Percentiles rank a stretch among this genome's conserved stretches.
These are phyloP conservation scores for Tetramorium simillimum DNA, from an alignment of 1,140 invertebrate genomes.

Conservation along the genomic window DNA sequence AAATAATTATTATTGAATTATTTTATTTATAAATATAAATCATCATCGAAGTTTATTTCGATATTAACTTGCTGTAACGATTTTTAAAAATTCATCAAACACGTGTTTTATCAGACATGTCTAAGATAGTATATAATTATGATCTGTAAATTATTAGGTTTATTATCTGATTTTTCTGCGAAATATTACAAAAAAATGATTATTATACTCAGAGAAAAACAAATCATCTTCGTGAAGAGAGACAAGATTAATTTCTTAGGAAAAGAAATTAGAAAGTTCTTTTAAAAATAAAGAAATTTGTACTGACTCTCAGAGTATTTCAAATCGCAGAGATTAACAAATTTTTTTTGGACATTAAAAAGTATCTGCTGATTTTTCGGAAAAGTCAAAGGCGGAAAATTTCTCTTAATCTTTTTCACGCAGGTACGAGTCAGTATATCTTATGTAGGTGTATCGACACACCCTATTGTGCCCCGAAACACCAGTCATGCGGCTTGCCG, in stretches of 20 bases:
- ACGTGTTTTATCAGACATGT: not conserved
- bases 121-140: not conserved
- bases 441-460: conserved; percentile 49
- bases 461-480: conserved; percentile 72
- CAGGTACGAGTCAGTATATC: not conserved
- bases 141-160: not conserved
- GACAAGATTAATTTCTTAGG: not conserved
- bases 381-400: not conserved
- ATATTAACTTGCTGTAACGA: not conserved
- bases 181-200: not conserved
- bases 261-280: not conserved
- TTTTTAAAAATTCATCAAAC: not conserved
- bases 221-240: not conserved
- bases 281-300: not conserved
- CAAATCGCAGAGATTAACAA: not conserved
- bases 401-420: not conserved
- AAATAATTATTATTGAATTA: not conserved
- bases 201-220: not conserved
- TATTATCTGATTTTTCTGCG: not conserved
- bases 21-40: not conserved
- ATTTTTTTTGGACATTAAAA: not conserved
- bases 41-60: not conserved
- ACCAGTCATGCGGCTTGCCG: conserved; percentile 71
- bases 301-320: not conserved
- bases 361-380: not conserved